phyloP scores from a whole-genome alignment of 2,113 vertebrate genomes.

The Etheostoma cragini region DNA sequence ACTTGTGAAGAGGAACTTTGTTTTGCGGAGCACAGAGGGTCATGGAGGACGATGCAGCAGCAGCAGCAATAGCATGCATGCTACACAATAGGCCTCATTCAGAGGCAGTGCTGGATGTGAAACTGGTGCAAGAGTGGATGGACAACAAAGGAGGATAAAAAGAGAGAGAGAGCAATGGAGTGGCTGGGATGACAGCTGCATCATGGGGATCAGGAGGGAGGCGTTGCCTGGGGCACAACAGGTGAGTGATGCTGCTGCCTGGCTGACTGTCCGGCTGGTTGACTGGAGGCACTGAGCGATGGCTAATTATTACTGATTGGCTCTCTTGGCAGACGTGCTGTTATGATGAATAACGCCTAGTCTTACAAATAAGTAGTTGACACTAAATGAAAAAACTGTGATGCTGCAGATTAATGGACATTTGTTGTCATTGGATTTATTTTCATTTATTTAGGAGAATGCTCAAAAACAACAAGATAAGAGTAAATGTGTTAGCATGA shows the following conservation, averaged over 20 bases:
- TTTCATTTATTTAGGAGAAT: neutral
- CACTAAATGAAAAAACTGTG: neutral
- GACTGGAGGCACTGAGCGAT: conserved; percentile 47
- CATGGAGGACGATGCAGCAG: conserved; percentile 35
- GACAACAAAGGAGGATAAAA: conserved; percentile 45
- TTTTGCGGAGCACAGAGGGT: conserved; percentile 15
- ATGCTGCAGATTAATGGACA: neutral
- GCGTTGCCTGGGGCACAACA: conserved; percentile 67
- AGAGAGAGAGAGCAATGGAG: conserved; percentile 26
- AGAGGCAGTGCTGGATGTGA: conserved; percentile 45
- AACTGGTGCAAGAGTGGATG: conserved; percentile 48
- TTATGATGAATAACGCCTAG: neutral
- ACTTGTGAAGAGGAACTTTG: conserved; percentile 42
- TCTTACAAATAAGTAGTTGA: neutral
- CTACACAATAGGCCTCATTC: conserved; percentile 69
- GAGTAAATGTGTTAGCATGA: neutral
- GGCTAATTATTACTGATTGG: conserved; percentile 51
- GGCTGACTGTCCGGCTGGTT: conserved; percentile 56
- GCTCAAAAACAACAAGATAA: neutral
- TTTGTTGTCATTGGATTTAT: neutral
- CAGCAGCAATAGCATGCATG: conserved; percentile 30
- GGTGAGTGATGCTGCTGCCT: conserved; percentile 77
- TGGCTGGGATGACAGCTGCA: conserved; percentile 73
- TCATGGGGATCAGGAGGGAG: conserved; percentile 62
- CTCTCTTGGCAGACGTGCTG: neutral